Evolutionary conservation across 2,888 invertebrate genomes (phyloP), one percentile per base, ranked within the genome.

Genomic region (Gymnocheta viridis): DNA sequence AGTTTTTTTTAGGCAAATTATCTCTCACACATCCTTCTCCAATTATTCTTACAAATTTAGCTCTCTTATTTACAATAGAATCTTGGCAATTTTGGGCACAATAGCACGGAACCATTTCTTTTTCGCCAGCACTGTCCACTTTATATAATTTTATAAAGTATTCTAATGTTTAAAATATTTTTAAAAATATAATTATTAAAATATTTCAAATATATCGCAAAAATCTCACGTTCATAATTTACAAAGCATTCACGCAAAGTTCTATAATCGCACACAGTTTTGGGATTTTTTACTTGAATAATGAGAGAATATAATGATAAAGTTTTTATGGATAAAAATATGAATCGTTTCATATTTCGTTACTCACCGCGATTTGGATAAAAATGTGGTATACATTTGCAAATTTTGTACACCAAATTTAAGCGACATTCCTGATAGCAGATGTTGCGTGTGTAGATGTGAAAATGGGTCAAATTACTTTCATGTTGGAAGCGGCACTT

Each of bases 301-400:
- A 60, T 22, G 32, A 54, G 7, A 60, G 60, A 17, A 14, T 38
- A n/a, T 7, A 3, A 3, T 14, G 4, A 14, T 14, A 12, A 12
- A 38, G 14, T 38, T 44, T 44, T 44, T 41, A n/a, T 1, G 41
- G 2, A 7, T 32, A 5, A n/a, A 44, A 17, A 17, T 19, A 47
- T 47, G 1, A 2, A 2, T 56, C n/a, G n/a, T 14, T 38, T 35
- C 22, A 14, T 0, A 22, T 14, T 10, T 41, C 0, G 2, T 5
- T 64, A 85, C 87, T 87, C 85, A 91, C 91, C 87, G 64, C 87
- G 87, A 85, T 92, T 92, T 1, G 92, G 91, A 87, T 92, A 92
- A 82, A 92, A 92, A 83, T 92, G 92, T 2, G 92, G 92, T 85
- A 92, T 92, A 49, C 92, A 92, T 82, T 89, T 89, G 72, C 92